Conservation (phyloP, 1,140 invertebrate genomes). For the Tenebrio molitor region DNA sequence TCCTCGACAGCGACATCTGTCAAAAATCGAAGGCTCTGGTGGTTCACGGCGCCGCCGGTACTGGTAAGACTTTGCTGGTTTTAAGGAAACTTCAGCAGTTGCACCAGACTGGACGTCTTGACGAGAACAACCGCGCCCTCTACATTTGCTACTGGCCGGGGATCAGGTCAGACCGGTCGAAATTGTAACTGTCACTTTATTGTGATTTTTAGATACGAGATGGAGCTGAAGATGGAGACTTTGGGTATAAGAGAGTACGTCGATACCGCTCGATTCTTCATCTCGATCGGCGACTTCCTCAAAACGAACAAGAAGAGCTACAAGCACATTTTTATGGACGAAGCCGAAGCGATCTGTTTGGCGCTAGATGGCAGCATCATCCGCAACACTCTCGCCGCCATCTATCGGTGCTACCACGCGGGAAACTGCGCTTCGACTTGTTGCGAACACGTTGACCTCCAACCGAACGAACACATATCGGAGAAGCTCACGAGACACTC, state of each 20-base stretch:
- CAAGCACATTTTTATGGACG: constrained; percentile 66
- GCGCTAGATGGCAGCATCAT: constrained; percentile 62
- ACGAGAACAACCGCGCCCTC: constrained; percentile 62
- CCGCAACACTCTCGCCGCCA: constrained; percentile 58
- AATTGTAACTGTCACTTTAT: neutral
- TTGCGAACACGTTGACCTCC: constrained; percentile 42
- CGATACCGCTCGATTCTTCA: constrained; percentile 63
- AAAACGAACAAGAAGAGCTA: constrained; percentile 60
- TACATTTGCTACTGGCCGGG: constrained; percentile 67
- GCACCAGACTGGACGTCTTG: constrained; percentile 58
- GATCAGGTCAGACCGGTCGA: constrained; percentile 57
- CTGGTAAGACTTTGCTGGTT: constrained; percentile 64
- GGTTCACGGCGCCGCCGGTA: constrained; percentile 65
- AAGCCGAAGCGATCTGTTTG: constrained; percentile 64
- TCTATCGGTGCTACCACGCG: constrained; percentile 57
- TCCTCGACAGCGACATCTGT: constrained; percentile 57
- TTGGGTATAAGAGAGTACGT: constrained; percentile 62
- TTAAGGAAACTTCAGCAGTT: constrained; percentile 63
- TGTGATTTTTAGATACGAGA: constrained; percentile 58
- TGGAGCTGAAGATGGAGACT: constrained; percentile 60
- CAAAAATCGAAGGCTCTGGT: constrained; percentile 56
- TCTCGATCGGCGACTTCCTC: constrained; percentile 60
- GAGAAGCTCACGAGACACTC: constrained; percentile 43
- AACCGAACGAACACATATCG: constrained; percentile 34
- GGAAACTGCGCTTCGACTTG: constrained; percentile 53